Conservation (phyloP, 2,113 vertebrate genomes). For the Eulacestoma nigropectus region DNA sequence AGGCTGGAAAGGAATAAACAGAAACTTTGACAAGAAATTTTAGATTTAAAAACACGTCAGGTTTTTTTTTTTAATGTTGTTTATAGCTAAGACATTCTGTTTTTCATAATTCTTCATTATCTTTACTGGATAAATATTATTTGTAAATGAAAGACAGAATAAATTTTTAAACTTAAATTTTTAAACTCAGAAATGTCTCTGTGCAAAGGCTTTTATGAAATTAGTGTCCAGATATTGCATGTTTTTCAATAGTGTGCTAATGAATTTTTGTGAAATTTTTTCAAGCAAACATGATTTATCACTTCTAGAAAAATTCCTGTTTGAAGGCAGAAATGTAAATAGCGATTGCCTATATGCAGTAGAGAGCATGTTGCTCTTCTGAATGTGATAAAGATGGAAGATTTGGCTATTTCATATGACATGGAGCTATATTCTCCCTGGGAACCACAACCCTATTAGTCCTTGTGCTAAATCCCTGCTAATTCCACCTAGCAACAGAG, state of each 20-base stretch:
- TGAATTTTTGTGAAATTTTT: not conserved
- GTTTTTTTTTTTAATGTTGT: not conserved
- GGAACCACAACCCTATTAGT: not conserved
- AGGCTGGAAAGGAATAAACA: not conserved
- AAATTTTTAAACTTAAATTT: not conserved
- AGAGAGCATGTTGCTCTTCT: not conserved
- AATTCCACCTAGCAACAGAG: not conserved
- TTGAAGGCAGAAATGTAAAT: not conserved
- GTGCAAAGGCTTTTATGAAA: not conserved
- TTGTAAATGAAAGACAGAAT: not conserved
- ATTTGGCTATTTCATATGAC: not conserved
- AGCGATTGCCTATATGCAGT: fast-evolving
- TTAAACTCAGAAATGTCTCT: not conserved
- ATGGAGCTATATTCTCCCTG: not conserved
- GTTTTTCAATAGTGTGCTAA: not conserved
- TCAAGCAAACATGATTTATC: not conserved
- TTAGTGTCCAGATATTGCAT: not conserved
- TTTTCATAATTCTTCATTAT: not conserved
- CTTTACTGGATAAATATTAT: not conserved
- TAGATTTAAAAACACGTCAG: not conserved
- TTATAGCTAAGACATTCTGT: not conserved
- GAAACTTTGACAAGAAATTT: not conserved
- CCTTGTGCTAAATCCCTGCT: not conserved
- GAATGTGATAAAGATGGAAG: not conserved
- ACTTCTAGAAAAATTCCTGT: not conserved